Evolutionary conservation across 2,888 invertebrate species (phyloP).

Genomic region (Mythimna pallens): DNA sequence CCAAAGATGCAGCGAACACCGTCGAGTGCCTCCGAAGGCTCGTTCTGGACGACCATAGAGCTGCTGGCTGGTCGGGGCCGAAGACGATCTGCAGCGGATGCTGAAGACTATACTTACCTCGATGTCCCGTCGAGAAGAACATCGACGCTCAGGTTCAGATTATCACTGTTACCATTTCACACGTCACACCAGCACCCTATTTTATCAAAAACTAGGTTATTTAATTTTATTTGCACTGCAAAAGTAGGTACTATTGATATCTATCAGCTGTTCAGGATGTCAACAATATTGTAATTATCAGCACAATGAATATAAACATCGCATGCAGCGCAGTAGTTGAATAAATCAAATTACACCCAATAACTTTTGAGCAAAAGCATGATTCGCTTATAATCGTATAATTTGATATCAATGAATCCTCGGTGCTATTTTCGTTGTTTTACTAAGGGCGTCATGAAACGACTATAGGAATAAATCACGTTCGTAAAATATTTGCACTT

Average conservation of each 20-base stretch:
- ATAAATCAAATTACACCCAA: conserved; percentile 29
- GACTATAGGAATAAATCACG: conserved; percentile 36
- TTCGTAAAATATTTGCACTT: conserved; percentile 51
- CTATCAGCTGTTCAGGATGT: conserved; percentile 45
- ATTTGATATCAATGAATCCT: conserved; percentile 25
- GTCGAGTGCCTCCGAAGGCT: conserved; percentile 86
- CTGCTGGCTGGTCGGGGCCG: conserved; percentile 90
- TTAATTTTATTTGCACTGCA: conserved; percentile 13
- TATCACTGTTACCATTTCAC: conserved; percentile 19
- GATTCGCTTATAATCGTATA: conserved; percentile 27
- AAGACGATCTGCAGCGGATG: conserved; percentile 85
- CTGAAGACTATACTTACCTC: conserved; percentile 75
- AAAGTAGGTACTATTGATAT: conserved; percentile 18
- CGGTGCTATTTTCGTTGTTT: conserved; percentile 35
- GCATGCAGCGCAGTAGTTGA: conserved; percentile 14
- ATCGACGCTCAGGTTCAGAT: conserved; percentile 83
- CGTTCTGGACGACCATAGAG: conserved; percentile 92
- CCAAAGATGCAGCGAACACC: conserved; percentile 82
- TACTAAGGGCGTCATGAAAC: conserved; percentile 23
- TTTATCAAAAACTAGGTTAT: not conserved
- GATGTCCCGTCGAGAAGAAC: conserved; percentile 74
- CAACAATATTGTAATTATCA: conserved; percentile 24
- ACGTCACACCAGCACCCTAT: not conserved
- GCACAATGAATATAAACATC: conserved; percentile 27
- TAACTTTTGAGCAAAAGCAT: conserved; percentile 24